phyloP scores from a whole-genome alignment of 2,888 invertebrate species.

The Endotricha flammealis region DNA sequence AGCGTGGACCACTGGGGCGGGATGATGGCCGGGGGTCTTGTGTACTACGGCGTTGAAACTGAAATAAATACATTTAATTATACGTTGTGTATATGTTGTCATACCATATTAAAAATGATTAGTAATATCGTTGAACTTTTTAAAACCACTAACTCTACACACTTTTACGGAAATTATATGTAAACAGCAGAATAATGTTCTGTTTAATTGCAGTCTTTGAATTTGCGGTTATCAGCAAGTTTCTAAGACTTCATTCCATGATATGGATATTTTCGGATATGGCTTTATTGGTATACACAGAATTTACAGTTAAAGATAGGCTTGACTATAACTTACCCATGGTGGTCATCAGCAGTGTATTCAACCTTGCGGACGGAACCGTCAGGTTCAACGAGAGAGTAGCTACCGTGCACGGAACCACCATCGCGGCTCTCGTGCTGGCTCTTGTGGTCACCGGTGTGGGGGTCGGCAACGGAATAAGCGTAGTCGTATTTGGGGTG shows the following conservation, averaged over 20 bases:
- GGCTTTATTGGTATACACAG: too few species aligned
- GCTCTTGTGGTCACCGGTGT: conserved; percentile 81
- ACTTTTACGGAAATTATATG: too few species aligned
- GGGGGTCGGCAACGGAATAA: conserved; percentile 79
- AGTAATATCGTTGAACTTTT: too few species aligned
- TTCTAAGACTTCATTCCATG: too few species aligned
- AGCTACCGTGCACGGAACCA: conserved; percentile 81
- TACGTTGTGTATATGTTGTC: too few species aligned
- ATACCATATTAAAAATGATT: too few species aligned
- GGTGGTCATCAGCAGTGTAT: conserved; percentile 80
- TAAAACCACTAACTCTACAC: too few species aligned
- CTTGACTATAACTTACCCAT: conserved; percentile 63
- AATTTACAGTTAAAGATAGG: background rate
- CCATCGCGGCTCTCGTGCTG: conserved; percentile 80
- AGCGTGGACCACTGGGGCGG: conserved; percentile 55
- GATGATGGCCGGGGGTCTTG: conserved; percentile 71
- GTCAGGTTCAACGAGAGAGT: conserved; percentile 80
- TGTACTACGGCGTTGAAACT: conserved; percentile 77
- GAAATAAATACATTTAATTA: conserved; percentile 31
- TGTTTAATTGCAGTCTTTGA: too few species aligned
- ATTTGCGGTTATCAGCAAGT: too few species aligned
- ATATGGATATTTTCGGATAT: too few species aligned
- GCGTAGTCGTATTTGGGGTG: conserved; percentile 81
- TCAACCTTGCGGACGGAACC: conserved; percentile 81
- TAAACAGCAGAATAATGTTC: too few species aligned